phyloP scores from a whole-genome alignment of 2,888 invertebrate genomes.

The Melanchra persicariae region DNA sequence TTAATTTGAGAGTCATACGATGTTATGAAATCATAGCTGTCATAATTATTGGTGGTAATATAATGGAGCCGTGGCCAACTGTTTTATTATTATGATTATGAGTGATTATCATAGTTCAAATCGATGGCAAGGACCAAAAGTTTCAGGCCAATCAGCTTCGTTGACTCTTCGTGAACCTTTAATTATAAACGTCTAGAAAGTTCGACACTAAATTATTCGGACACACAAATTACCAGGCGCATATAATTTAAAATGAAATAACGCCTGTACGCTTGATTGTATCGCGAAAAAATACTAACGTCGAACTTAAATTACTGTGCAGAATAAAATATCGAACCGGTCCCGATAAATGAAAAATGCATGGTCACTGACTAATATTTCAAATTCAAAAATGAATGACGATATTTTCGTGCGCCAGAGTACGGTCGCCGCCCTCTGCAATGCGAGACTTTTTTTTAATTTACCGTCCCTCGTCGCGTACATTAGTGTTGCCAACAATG shows the following conservation, averaged over 20 bases:
- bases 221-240: slow-evolving; percentile 32
- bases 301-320: slow-evolving; percentile 52
- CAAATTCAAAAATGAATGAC: slow-evolving; percentile 62
- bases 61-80: slow-evolving; percentile 30
- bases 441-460: slow-evolving; percentile 43
- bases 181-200: slow-evolving; percentile 80
- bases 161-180: slow-evolving; percentile 77
- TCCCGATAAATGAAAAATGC: slow-evolving; percentile 62
- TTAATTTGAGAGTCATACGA: slow-evolving; percentile 19
- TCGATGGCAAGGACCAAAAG: slow-evolving; percentile 76
- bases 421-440: slow-evolving; percentile 64
- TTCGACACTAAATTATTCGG: slow-evolving; percentile 68
- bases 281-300: slow-evolving; percentile 45
- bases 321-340: slow-evolving; percentile 62
- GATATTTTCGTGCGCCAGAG: slow-evolving; percentile 43
- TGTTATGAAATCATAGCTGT: slow-evolving; percentile 44
- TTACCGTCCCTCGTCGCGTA: slow-evolving; percentile 4
- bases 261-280: slow-evolving; percentile 35
- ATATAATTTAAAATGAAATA: slow-evolving; percentile 53
- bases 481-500: slow-evolving; percentile 43
- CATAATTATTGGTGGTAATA: slow-evolving; percentile 35
- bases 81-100: slow-evolving; percentile 65
- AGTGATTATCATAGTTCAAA: slow-evolving; percentile 74
- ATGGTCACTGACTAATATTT: slow-evolving; percentile 66
- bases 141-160: slow-evolving; percentile 71